Base-by-base conservation (phyloP, 2,797 vertebrate genomes). In the Centroberyx gerrardi region DNA sequence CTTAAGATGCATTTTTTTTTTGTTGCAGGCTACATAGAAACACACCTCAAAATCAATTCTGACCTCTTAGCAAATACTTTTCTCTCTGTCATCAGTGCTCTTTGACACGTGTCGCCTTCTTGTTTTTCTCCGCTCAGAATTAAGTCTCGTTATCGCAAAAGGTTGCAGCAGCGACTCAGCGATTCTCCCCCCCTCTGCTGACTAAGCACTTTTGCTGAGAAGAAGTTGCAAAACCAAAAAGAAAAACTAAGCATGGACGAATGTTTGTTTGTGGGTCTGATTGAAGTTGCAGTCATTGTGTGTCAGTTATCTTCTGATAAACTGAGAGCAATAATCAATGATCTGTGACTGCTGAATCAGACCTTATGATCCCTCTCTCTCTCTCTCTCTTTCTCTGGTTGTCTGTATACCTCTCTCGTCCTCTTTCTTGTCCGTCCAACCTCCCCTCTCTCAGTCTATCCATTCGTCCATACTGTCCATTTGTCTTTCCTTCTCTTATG, bases 241-340 rank as follows among this genome's bases (percentile, higher is more conserved):
- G 62, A n/a, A 52, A 42, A 68, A 28, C 69, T 0, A 65, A 49
- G 54, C n/a, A 31, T 27, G 15, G 14, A 56, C 14, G 7, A 17
- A 17, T 56, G 54, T 29, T 56, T 56, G 54, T 29, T 56, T 17
- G 29, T 22, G 13, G 29, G 51, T 72, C 66, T 44, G 49, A 46
- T 52, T 42, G 10, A 81, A 70, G 44, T 5, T 55, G 14, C 17
- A 22, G 18, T 69, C 33, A 48, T 52, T 65, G 68, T 72, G 56
- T 58, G 14, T 49, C 17, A 17, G 17, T 58, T 18, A 12, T 72
- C 33, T 12, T 36, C 52, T 78, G 85, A 86, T 86, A 53, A 79
- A 46, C 18, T 1, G 0, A 22, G 18, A 52, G 7, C 74, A 68
- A 82, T 83, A 74, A 68, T 87, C 85, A 64, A 69, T 90, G 13